A percentile compares a stretch with the other conserved stretches of the same genome.
Evolutionary conservation across 2,888 invertebrate species (phyloP).

Genomic region (Halocaridina rubra): DNA sequence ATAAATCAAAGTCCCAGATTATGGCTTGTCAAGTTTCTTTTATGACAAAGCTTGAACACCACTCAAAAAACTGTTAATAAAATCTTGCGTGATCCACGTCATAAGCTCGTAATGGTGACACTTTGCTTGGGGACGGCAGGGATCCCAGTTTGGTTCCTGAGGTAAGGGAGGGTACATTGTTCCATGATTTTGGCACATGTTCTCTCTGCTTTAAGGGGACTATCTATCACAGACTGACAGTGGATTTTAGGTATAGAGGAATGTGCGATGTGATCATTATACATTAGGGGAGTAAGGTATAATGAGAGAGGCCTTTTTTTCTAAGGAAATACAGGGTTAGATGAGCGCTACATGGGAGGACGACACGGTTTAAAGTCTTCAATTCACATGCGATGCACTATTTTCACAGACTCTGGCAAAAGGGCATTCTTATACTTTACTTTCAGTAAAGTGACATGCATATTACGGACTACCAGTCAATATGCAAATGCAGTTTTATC

Average conservation of each 20-base stretch:
- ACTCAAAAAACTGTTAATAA: too few relatives aligned
- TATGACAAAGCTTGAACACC: too few relatives aligned
- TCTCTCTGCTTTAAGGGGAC: not conserved
- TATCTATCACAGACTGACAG: slow-evolving; percentile 18
- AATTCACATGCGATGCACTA: slow-evolving; percentile 32
- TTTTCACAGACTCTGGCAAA: not conserved
- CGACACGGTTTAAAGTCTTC: not conserved
- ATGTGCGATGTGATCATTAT: not conserved
- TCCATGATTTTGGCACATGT: not conserved
- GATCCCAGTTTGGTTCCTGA: slow-evolving; percentile 42
- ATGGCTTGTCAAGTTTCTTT: too few relatives aligned
- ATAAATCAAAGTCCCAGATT: not conserved
- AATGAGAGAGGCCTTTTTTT: not conserved
- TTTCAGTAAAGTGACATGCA: not conserved
- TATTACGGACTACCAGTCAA: not conserved
- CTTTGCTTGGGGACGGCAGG: slow-evolving; percentile 38
- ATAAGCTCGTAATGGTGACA: slow-evolving; percentile 40
- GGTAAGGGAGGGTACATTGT: slow-evolving; percentile 7
- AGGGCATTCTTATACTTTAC: not conserved
- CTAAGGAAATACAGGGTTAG: not conserved
- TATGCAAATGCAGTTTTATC: not conserved
- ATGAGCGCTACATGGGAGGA: not conserved
- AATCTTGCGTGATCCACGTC: slow-evolving; percentile 39
- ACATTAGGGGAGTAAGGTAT: not conserved
- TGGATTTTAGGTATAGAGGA: not conserved